phyloP scores from a whole-genome alignment of 2,888 invertebrate species.

The Zootermopsis nevadensis region DNA sequence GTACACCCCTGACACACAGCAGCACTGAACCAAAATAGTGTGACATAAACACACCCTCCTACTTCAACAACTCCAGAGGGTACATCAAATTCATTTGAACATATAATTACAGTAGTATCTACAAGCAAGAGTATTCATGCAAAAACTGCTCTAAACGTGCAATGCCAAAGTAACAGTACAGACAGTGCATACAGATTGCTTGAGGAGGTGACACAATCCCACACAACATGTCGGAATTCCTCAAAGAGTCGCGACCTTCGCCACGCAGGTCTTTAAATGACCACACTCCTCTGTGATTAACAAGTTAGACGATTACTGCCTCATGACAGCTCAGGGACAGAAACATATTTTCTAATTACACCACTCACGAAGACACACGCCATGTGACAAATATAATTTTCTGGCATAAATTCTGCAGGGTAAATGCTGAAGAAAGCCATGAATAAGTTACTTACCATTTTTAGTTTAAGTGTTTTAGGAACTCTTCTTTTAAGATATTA shows the following conservation, averaged over 20 bases:
- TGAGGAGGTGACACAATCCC: neutral
- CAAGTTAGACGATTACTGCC: neutral
- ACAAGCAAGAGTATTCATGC: neutral
- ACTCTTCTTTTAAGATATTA: no score
- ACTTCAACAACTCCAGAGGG: no score
- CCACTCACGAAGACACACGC: neutral
- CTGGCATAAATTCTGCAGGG: no score
- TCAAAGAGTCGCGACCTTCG: neutral
- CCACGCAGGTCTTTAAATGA: no score
- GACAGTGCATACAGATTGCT: neutral
- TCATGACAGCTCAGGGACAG: neutral
- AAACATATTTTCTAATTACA: neutral
- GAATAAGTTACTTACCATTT: no score
- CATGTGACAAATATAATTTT: neutral
- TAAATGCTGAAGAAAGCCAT: no score
- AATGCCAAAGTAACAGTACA: no score
- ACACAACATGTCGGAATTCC: neutral
- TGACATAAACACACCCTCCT: no score
- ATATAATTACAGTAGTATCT: neutral
- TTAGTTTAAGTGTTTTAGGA: no score
- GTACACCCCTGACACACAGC: no score
- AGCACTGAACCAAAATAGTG: no score
- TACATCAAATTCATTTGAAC: neutral
- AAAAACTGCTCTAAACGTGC: neutral
- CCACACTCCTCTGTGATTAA: neutral